Evolutionary conservation across 2,113 vertebrate species (phyloP), one percentile per base, ranked within the genome.

Genomic region (Turnix velox): DNA sequence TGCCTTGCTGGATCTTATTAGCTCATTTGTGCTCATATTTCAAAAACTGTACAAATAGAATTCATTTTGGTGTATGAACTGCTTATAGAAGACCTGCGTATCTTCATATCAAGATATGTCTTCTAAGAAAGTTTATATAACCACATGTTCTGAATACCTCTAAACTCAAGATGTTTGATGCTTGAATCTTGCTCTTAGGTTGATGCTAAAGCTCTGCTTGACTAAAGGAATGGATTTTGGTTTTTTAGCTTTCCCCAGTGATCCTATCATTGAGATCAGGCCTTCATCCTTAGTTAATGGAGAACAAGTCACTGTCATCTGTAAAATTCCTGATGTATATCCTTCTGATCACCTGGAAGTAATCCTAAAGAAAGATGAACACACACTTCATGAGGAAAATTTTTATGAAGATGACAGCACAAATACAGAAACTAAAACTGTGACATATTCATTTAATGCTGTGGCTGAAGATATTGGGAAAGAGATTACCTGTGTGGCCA

Each of bases 181-280:
- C 59, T 40, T 78, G 33, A 40, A 57, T 81, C 22, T 77, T 94
- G 51, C 31, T 80, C 27, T 57, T 79, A 27, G 4, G 27, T 90
- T 90, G 28, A 75, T 14, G 5, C 24, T 81, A n/a, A 33, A 80
- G 27, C 20, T 89, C n/a, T 83, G 12, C 30, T 69, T 63, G 33
- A n/a, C 57, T 93, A 78, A 94, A 62, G 30, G 55, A 92, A 52
- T 18, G 15, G 6, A 14, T 33, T 96, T 97, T 87, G 12, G 66
- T 87, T 30, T 95, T 96, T 37, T 84, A 98, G 98, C 98, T 46
- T 98, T 98, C 58, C 95, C 94, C 43, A 95, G 94, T n/a, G 96
- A 98, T 84, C 98, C 98, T 62, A 7, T 97, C 58, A 96, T 98
- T 51, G 89, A 97, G 66, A 88, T 96, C 73, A 96, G 62, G 5